Percentiles rank a stretch among this genome's conserved stretches.
Evolutionary conservation across 2,113 vertebrate species (phyloP).

Genomic region (Chauna torquata): DNA sequence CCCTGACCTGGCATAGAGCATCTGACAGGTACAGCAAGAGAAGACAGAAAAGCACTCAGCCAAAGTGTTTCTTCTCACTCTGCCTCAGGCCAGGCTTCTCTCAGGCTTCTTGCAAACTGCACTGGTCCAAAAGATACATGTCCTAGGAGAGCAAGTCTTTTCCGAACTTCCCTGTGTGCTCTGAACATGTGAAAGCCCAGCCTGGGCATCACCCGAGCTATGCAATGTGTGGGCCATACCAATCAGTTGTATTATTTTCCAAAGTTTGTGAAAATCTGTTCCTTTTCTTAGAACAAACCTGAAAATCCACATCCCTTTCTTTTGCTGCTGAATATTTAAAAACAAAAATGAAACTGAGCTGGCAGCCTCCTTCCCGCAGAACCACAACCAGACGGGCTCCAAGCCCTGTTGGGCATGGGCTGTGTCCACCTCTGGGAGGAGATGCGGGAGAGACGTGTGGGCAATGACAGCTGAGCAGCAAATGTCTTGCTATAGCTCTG

Average conservation of each 20-base stretch:
- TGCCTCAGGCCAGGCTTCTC: background rate
- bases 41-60: background rate
- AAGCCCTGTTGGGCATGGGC: background rate
- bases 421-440: background rate
- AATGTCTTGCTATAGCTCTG: background rate
- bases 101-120: background rate
- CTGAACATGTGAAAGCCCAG: background rate
- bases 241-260: background rate
- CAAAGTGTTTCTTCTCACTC: background rate
- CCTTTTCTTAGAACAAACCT: background rate
- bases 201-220: background rate
- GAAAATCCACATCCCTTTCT: background rate
- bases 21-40: fast-evolving
- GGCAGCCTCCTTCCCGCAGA: background rate
- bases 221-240: background rate
- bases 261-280: background rate
- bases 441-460: background rate
- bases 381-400: background rate
- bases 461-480: background rate
- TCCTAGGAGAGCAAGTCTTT: background rate
- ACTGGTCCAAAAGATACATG: background rate
- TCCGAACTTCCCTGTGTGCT: background rate
- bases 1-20: background rate
- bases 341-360: background rate
- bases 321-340: background rate